Conservation (phyloP, 2,113 vertebrate species). For the Tragelaphus imberbis region DNA sequence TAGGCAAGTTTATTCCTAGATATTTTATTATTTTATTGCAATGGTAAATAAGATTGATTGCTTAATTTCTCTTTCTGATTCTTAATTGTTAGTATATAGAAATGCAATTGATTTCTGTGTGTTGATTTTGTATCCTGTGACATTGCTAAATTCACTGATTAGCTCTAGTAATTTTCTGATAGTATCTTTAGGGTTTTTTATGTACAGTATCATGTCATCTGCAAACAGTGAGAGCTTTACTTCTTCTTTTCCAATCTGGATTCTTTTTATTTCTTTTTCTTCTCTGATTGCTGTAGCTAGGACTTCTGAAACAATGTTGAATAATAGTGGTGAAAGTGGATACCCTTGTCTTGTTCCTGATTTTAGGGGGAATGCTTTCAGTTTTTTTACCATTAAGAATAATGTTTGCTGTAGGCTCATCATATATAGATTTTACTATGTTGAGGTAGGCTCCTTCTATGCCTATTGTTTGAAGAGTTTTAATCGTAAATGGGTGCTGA, state of each 20-base stretch:
- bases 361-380: background rate
- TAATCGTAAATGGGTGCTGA: background rate
- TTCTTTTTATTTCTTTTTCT: background rate
- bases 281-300: background rate
- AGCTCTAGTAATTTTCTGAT: background rate
- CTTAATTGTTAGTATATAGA: background rate
- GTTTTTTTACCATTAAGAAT: background rate
- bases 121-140: background rate
- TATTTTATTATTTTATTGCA: background rate
- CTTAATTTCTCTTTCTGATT: background rate
- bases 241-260: background rate
- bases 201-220: background rate
- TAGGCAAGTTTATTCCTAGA: background rate
- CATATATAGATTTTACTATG: background rate
- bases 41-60: background rate
- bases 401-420: background rate
- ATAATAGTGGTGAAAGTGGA: background rate
- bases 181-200: background rate
- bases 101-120: no score
- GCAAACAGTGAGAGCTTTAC: background rate
- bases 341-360: background rate
- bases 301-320: background rate
- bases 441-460: background rate
- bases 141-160: background rate
- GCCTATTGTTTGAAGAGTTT: background rate